phyloP scores from a whole-genome alignment of 2,888 invertebrate species.

The Cylindroiulus punctatus region DNA sequence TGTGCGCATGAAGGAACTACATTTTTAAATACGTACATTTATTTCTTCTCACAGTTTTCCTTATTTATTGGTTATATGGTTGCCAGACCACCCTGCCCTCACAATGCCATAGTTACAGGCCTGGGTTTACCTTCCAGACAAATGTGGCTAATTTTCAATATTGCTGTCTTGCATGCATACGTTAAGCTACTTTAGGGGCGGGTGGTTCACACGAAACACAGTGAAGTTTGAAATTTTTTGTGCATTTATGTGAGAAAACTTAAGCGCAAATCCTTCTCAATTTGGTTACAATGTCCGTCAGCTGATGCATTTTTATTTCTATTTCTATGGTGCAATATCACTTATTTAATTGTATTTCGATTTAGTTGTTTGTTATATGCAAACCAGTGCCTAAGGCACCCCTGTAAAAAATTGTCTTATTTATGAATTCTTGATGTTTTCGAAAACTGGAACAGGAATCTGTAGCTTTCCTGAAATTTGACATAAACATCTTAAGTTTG shows the following conservation, averaged over 20 bases:
- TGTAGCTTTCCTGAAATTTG: too few species aligned
- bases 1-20: conserved; percentile 9
- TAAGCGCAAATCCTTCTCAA: not conserved
- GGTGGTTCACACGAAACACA: not conserved
- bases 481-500: too few species aligned
- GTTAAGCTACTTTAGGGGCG: not conserved
- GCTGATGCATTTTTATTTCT: too few species aligned
- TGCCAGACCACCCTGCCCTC: conserved; percentile 37
- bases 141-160: conserved; percentile 29
- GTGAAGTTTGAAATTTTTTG: not conserved
- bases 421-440: too few species aligned
- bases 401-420: too few species aligned
- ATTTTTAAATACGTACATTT: conserved; percentile 31
- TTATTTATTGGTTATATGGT: conserved; percentile 13
- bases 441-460: too few species aligned
- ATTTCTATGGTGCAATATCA: too few species aligned
- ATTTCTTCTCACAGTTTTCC: conserved; percentile 42
- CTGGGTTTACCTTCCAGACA: conserved; percentile 6
- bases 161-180: not conserved
- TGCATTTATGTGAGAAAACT: not conserved
- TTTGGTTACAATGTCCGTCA: too few species aligned
- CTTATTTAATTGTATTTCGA: too few species aligned
- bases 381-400: too few species aligned
- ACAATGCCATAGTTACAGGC: not conserved
- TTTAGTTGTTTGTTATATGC: too few species aligned